phyloP scores from a whole-genome alignment of 1,140 invertebrate genomes.

The Cydia splendana region DNA sequence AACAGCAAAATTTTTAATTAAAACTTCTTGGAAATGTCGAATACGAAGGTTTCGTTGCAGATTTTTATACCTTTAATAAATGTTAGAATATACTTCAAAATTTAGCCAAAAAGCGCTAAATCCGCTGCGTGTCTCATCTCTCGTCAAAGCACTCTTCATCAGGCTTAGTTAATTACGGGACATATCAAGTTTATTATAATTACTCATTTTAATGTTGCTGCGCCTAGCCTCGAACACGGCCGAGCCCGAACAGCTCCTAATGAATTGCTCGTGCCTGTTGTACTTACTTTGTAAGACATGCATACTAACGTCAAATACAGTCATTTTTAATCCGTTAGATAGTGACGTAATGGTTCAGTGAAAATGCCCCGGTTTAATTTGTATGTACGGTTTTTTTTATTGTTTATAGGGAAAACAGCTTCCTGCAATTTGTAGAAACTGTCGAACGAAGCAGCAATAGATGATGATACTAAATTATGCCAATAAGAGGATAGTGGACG shows the following conservation, averaged over 20 bases:
- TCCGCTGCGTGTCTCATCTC: slow-evolving; percentile 48
- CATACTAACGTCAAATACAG: background rate
- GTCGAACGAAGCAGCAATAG: no score
- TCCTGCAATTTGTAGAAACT: no score
- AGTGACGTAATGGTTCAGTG: background rate
- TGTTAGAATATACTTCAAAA: background rate
- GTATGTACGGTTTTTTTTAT: no score
- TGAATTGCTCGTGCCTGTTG: slow-evolving; percentile 26
- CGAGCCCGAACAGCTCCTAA: slow-evolving; percentile 48
- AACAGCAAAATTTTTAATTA: no score
- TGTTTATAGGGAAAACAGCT: no score
- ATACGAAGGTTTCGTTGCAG: no score
- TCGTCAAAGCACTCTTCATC: slow-evolving; percentile 76
- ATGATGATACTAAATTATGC: no score
- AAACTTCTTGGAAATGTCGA: no score
- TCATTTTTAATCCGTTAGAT: background rate
- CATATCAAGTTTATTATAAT: slow-evolving; percentile 80
- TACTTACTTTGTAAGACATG: slow-evolving; percentile 30
- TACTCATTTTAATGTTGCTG: slow-evolving; percentile 79
- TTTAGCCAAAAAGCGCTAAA: slow-evolving; percentile 53
- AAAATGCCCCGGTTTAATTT: background rate
- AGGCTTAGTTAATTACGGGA: slow-evolving; percentile 79
- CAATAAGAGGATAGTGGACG: no score
- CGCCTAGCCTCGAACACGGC: slow-evolving; percentile 55
- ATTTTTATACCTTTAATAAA: no score